Base-by-base conservation (phyloP, 2,888 invertebrate species). In the Mimas tiliae region DNA sequence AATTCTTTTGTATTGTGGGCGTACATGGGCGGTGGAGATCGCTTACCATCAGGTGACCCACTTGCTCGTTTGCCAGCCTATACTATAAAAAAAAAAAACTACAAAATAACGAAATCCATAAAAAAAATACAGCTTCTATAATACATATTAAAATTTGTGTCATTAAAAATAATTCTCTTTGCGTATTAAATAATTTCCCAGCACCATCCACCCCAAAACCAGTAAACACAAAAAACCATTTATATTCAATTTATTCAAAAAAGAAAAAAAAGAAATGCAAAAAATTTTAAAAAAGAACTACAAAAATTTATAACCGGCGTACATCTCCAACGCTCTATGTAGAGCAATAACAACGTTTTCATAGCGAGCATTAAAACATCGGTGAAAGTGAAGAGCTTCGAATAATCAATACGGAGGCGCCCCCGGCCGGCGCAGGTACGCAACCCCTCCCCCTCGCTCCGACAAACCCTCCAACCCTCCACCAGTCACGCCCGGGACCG, bases 311-410 rank as follows among this genome's bases (percentile, higher is more conserved):
- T n/a, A 21, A 6, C 12, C 14, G 27, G 14, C 33, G 52, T 33
- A 19, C 38, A 19, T 19, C 53, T n/a, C 6, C 42, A 38, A 42
- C 38, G 19, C 58, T 38, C 16, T 58, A 42, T 19, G 58, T 42
- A 38, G 42, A 58, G 58, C 87, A 90, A 91, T 91, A 91, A 92
- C 93, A 93, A 89, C 90, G 89, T 91, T 91, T 81, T 91, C 90
- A 91, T 88, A 58, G 58, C 85, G 90, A 86, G 83, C 88, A 91
- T 92, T 93, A 92, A 91, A 93, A 92, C 91, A 91, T 87, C 89
- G 91, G 90, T 87, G 92, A 92, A 93, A 92, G 92, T 92, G 91
- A 91, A 90, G 90, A 88, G 79, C 84, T 84, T 78, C 77, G 80
- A 79, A 82, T 83, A 83, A 83, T 83, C 83, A 81, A 83, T 83